Percentiles rank a stretch among this genome's conserved stretches.
Evolutionary conservation across 2,888 invertebrate species (phyloP).

Genomic region (Drosophila barbarae): DNA sequence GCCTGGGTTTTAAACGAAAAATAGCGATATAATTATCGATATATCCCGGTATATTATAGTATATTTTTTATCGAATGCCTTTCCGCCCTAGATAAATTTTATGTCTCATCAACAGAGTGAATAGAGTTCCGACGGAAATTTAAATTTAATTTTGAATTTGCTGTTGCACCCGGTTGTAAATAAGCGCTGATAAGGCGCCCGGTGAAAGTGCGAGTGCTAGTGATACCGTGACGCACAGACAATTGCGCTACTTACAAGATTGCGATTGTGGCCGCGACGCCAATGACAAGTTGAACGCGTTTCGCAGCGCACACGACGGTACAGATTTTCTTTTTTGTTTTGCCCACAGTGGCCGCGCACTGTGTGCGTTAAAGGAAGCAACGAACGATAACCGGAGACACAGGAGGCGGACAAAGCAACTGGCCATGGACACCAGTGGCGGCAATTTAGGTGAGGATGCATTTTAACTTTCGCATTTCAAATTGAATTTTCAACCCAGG

Average conservation of each 20-base stretch:
- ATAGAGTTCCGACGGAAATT: slow-evolving; percentile 50
- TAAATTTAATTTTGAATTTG: slow-evolving; percentile 66
- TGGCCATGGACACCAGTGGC: slow-evolving; percentile 26
- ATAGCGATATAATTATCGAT: not conserved
- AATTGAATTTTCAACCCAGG: slow-evolving; percentile 70
- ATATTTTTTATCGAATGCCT: not conserved
- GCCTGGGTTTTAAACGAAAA: not conserved
- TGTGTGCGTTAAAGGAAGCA: slow-evolving; percentile 4
- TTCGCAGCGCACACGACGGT: slow-evolving; percentile 11
- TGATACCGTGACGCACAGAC: slow-evolving; percentile 22
- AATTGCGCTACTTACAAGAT: not conserved
- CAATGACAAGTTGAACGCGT: slow-evolving; percentile 28
- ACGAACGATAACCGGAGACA: not conserved
- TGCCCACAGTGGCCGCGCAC: slow-evolving; percentile 20
- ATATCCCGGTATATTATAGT: not conserved
- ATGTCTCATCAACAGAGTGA: slow-evolving; percentile 50
- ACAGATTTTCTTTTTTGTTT: slow-evolving; percentile 39
- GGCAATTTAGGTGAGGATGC: slow-evolving; percentile 34
- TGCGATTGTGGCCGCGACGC: slow-evolving; percentile 25
- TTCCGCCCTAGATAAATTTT: slow-evolving; percentile 30
- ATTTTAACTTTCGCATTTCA: slow-evolving; percentile 50
- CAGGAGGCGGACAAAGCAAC: not conserved
- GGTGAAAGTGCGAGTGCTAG: slow-evolving; percentile 17
- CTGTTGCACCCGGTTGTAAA: slow-evolving; percentile 17
- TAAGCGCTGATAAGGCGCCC: slow-evolving; percentile 5